phyloP scores from a whole-genome alignment of 2,888 invertebrate genomes.

The Phymatocera aterrima region DNA sequence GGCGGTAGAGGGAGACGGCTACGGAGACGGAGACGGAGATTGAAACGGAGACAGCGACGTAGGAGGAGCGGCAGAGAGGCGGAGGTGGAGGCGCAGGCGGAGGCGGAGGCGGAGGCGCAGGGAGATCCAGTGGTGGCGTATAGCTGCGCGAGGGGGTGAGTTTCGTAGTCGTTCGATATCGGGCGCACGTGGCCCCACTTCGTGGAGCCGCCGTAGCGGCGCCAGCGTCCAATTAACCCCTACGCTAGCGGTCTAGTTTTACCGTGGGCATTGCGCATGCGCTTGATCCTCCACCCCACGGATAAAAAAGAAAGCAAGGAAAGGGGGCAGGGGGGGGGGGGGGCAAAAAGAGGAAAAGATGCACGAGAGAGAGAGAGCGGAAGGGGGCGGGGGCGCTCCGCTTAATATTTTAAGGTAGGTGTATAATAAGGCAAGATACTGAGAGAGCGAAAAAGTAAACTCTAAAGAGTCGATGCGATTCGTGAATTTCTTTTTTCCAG shows the following conservation, averaged over 20 bases:
- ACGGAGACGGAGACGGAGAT: constrained; percentile 33
- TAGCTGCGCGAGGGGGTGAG: constrained; percentile 55
- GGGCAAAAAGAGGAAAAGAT: neutral
- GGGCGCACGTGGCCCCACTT: constrained; percentile 72
- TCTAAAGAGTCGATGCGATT: too few species aligned
- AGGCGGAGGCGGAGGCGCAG: constrained; percentile 53
- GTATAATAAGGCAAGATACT: constrained; percentile 10
- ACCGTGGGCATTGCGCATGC: constrained; percentile 12
- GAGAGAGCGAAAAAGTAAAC: too few species aligned
- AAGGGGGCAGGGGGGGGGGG: too few species aligned
- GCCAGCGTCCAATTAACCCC: constrained; percentile 70
- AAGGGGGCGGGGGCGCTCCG: neutral
- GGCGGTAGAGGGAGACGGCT: constrained; percentile 46
- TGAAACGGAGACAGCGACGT: constrained; percentile 28
- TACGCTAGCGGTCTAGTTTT: constrained; percentile 44
- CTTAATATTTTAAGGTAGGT: constrained; percentile 35
- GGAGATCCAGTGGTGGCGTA: constrained; percentile 50
- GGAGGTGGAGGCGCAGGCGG: constrained; percentile 58
- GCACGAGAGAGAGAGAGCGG: neutral
- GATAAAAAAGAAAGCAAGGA: neutral
- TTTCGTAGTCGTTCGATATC: constrained; percentile 71
- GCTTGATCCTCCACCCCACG: neutral
- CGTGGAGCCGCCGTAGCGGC: constrained; percentile 70
- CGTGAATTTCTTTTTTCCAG: too few species aligned
- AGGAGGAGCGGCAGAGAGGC: constrained; percentile 48